Evolutionary conservation across 2,113 vertebrate species (phyloP).

Genomic region (Oenanthe oenanthe): DNA sequence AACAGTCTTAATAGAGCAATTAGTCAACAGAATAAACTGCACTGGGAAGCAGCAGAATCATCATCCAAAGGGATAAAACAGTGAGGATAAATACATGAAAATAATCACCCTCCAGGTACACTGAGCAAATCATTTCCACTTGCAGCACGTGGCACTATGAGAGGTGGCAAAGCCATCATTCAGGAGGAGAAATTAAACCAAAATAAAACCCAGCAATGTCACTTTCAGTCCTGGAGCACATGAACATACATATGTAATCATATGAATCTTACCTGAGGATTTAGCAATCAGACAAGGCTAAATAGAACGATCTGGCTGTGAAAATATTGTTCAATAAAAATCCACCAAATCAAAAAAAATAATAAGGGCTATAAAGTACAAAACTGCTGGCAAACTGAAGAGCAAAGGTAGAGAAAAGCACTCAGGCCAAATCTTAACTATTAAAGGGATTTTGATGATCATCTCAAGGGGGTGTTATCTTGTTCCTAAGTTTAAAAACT

Average conservation of each 20-base stretch:
- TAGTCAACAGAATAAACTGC: slow-evolving; percentile 38
- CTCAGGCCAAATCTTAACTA: background rate
- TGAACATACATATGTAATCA: fast-evolving
- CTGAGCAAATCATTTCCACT: fast-evolving
- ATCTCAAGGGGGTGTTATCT: slow-evolving; percentile 4
- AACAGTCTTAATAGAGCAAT: slow-evolving; percentile 47
- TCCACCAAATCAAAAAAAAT: background rate
- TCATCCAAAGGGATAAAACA: background rate
- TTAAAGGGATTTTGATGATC: slow-evolving; percentile 12
- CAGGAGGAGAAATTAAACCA: background rate
- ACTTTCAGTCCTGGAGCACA: background rate
- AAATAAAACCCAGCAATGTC: background rate
- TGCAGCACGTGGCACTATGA: background rate
- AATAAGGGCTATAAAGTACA: background rate
- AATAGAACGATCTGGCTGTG: background rate
- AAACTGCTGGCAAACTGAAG: background rate
- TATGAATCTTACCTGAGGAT: background rate
- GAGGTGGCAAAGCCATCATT: background rate
- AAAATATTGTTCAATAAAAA: background rate
- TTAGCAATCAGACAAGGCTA: background rate
- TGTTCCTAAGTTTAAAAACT: background rate
- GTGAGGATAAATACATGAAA: background rate
- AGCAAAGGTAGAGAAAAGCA: background rate
- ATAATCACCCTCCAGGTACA: background rate
- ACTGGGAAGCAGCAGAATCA: background rate